These are phyloP conservation scores for Lycorma delicatula DNA, from an alignment of 1,140 invertebrate species.

Conservation along the genomic window DNA sequence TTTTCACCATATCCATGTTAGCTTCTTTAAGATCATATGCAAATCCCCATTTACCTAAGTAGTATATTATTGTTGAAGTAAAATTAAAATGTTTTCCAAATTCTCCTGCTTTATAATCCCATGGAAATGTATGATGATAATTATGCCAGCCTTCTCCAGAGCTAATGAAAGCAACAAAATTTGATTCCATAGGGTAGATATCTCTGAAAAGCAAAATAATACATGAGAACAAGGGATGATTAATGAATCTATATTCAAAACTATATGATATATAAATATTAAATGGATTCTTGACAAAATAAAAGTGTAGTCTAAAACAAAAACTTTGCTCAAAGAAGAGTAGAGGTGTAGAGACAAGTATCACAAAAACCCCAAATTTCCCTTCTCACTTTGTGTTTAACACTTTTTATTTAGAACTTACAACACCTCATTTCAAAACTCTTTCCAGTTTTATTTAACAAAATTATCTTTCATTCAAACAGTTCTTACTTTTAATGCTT, in stretches of 20 bases:
- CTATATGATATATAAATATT: too few relatives aligned
- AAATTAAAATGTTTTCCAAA: slow-evolving; percentile 39
- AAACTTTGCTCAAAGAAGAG: too few relatives aligned
- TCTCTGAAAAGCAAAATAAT: slow-evolving; percentile 41
- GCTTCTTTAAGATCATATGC: slow-evolving; percentile 57
- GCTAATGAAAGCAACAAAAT: slow-evolving; percentile 46
- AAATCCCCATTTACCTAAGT: slow-evolving; percentile 40
- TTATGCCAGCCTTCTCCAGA: slow-evolving; percentile 67
- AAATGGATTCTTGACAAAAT: not conserved
- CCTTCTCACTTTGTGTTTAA: too few relatives aligned
- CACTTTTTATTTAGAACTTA: too few relatives aligned
- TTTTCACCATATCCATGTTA: slow-evolving; percentile 39
- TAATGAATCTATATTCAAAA: not conserved
- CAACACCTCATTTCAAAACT: too few relatives aligned
- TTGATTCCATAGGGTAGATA: slow-evolving; percentile 55
- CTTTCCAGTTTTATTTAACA: too few relatives aligned
- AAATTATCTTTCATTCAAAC: too few relatives aligned
- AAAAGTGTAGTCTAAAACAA: too few relatives aligned
- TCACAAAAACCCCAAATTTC: too few relatives aligned
- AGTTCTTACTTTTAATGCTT: too few relatives aligned
- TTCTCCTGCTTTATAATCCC: slow-evolving; percentile 68
- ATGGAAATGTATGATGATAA: slow-evolving; percentile 71
- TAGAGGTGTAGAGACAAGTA: too few relatives aligned
- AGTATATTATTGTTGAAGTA: slow-evolving; percentile 42
- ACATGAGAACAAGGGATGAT: not conserved